Conservation (phyloP, 2,797 vertebrate species). For the Premnoplex brunnescens region DNA sequence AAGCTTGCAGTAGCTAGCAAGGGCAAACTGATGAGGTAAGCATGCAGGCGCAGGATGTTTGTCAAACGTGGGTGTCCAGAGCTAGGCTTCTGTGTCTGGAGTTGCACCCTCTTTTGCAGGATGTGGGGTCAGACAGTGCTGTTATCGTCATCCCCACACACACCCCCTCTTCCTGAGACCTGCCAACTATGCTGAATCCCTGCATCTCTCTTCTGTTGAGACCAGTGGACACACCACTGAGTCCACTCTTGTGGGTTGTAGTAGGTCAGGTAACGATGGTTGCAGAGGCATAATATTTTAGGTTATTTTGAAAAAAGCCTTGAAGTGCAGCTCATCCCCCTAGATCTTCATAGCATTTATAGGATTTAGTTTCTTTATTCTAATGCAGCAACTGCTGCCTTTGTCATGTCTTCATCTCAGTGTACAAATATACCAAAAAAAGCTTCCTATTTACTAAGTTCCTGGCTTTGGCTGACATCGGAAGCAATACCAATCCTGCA, state of each 20-base stretch:
- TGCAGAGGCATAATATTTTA: neutral
- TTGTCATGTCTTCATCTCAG: neutral
- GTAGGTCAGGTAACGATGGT: neutral
- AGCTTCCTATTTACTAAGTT: neutral
- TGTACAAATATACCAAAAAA: neutral
- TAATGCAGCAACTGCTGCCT: neutral
- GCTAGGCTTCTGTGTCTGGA: neutral
- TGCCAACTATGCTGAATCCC: neutral
- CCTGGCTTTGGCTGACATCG: neutral
- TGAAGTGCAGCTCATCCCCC: neutral
- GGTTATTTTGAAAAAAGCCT: neutral
- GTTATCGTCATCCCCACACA: neutral
- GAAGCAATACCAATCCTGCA: neutral
- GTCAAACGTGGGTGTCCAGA: conserved; percentile 33
- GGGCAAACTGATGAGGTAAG: conserved; percentile 44
- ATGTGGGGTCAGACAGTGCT: neutral
- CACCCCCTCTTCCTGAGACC: neutral
- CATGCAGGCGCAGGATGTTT: neutral
- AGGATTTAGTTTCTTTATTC: neutral
- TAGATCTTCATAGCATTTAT: neutral
- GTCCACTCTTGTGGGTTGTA: neutral
- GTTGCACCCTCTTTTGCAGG: neutral
- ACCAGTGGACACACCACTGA: neutral
- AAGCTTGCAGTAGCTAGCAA: neutral
- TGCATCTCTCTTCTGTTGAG: neutral